phyloP scores from a whole-genome alignment of 2,797 vertebrate species.

The Anniella stebbinsi region DNA sequence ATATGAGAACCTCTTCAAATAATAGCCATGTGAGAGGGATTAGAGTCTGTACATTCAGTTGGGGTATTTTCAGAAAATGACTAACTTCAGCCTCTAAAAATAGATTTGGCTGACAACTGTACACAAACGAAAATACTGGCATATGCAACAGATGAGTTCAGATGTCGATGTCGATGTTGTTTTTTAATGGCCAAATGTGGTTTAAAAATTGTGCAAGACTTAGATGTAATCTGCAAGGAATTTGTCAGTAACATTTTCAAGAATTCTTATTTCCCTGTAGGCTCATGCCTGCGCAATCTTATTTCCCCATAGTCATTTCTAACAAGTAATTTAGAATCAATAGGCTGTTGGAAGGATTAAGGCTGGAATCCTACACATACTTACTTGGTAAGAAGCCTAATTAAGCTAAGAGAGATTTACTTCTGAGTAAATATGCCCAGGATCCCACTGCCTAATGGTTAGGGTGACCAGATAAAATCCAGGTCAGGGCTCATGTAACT shows the following conservation, averaged over 20 bases:
- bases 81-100: constrained; percentile 67
- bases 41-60: constrained; percentile 42
- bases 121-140: constrained; percentile 40
- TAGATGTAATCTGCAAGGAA: neutral
- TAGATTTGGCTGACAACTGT: constrained; percentile 63
- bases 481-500: too few relatives aligned
- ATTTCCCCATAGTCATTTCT: constrained; percentile 25
- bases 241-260: constrained; percentile 6
- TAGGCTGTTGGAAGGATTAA: constrained; percentile 30
- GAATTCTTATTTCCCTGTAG: constrained; percentile 31
- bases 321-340: constrained; percentile 30
- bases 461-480: too few relatives aligned
- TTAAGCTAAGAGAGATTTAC: neutral
- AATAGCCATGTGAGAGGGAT: constrained; percentile 49
- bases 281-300: constrained; percentile 17
- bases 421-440: neutral
- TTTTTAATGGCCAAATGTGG: constrained; percentile 51
- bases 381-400: neutral
- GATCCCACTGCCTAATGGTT: neutral
- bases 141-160: constrained; percentile 51
- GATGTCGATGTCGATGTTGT: constrained; percentile 18
- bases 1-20: constrained; percentile 44
- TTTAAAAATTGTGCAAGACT: constrained; percentile 60
- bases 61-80: constrained; percentile 63
- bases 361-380: neutral